Evolutionary conservation across 2,797 vertebrate genomes (phyloP).

Genomic region (Choloepus didactylus): DNA sequence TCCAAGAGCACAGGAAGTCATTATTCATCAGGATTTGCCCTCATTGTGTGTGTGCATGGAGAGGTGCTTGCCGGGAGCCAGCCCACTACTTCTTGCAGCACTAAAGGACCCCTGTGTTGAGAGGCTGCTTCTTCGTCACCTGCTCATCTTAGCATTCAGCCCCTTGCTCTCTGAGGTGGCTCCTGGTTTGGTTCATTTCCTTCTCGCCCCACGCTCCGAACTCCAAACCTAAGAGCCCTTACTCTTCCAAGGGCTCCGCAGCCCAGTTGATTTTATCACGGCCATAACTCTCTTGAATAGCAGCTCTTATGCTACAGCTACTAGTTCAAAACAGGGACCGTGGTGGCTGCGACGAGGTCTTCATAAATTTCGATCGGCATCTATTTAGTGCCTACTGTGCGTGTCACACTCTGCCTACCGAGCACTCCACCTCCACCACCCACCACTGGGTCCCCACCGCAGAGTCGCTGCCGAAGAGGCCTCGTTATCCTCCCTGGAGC

Average conservation of each 20-base stretch:
- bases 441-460: no score
- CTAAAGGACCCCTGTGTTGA: not conserved
- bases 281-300: constrained; percentile 65
- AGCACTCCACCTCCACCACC: not conserved
- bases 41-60: not conserved
- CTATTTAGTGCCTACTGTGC: constrained; percentile 60
- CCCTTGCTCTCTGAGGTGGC: not conserved
- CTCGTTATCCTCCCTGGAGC: not conserved
- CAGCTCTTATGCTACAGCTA: not conserved
- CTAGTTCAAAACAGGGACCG: not conserved
- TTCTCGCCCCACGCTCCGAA: not conserved
- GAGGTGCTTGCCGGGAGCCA: not conserved
- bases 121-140: not conserved
- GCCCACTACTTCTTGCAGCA: not conserved
- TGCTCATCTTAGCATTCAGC: no score
- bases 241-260: not conserved
- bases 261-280: constrained; percentile 46
- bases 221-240: not conserved
- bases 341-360: not conserved
- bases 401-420: not conserved
- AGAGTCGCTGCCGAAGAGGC: no score
- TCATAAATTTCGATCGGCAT: not conserved
- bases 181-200: not conserved
- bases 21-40: not conserved
- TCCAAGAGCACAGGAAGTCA: not conserved